Evolutionary conservation across 1,140 invertebrate species (phyloP).

Genomic region (Drosophila mauritiana): DNA sequence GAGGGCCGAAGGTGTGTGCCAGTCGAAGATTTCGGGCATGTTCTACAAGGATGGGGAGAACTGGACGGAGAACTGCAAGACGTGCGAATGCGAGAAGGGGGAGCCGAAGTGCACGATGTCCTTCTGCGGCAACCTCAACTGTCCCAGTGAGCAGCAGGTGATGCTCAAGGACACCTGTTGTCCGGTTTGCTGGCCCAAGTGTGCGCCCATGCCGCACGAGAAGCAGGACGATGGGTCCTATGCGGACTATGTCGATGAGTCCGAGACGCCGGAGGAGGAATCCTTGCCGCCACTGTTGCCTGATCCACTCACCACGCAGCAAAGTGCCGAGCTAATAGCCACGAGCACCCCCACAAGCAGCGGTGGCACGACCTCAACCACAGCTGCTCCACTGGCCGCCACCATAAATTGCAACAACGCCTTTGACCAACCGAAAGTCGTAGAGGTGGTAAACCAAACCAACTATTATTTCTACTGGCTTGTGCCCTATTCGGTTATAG

Average conservation of each 20-base stretch:
- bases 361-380: conserved; percentile 1
- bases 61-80: conserved; percentile 72
- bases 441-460: conserved; percentile 35
- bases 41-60: conserved; percentile 71
- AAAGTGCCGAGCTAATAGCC: conserved; percentile 25
- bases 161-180: conserved; percentile 68
- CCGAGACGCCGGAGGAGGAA: conserved; percentile 1
- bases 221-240: conserved; percentile 28
- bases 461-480: conserved; percentile 2
- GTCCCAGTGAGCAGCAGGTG: conserved; percentile 71
- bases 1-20: conserved; percentile 50
- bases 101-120: conserved; percentile 69
- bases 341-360: conserved; percentile 4
- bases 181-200: conserved; percentile 76
- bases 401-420: conserved; percentile 11
- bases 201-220: conserved; percentile 64
- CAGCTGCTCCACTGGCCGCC: conserved; percentile 5
- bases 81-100: conserved; percentile 71
- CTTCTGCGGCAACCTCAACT: conserved; percentile 64
- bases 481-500: conserved; percentile 2
- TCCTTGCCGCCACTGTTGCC: not conserved
- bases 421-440: conserved; percentile 56
- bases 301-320: not conserved
- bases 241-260: conserved; percentile 36
- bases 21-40: conserved; percentile 63